These are phyloP conservation scores for Meriones unguiculatus DNA, from an alignment of 2,113 vertebrate genomes.

Conservation along the genomic window DNA sequence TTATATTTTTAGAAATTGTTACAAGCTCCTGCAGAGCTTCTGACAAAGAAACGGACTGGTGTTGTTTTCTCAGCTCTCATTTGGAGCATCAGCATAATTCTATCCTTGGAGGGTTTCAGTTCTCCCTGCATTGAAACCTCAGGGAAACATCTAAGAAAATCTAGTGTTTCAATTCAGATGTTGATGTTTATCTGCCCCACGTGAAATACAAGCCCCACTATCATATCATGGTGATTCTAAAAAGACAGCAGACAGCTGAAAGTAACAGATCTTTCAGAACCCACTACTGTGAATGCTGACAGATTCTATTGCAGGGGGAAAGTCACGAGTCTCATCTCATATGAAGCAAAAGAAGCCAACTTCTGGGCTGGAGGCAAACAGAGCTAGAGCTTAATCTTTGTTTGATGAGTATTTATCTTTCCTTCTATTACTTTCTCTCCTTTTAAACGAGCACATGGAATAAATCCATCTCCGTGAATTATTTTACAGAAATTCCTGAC, in stretches of 20 bases:
- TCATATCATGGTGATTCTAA: constrained; percentile 62
- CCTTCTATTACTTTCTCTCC: not conserved
- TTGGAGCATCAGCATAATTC: not conserved
- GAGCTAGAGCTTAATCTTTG: constrained; percentile 33
- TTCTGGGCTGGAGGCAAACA: constrained; percentile 58
- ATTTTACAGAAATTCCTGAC: constrained; percentile 30
- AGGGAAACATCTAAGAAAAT: constrained; percentile 59
- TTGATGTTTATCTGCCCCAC: constrained; percentile 34
- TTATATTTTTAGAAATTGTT: constrained; percentile 47
- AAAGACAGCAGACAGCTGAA: not conserved
- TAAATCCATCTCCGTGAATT: not conserved
- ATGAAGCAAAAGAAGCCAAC: constrained; percentile 48
- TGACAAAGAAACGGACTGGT: not conserved
- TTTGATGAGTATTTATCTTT: not conserved
- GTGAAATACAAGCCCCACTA: constrained; percentile 48
- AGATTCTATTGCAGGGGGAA: constrained; percentile 40
- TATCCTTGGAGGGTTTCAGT: not conserved
- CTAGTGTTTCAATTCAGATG: not conserved
- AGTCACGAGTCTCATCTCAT: constrained; percentile 47
- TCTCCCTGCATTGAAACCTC: constrained; percentile 43
- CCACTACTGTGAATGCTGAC: not conserved
- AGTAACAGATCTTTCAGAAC: constrained; percentile 45
- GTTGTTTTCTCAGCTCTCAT: not conserved
- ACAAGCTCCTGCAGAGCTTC: not conserved
- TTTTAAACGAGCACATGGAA: not conserved